Evolutionary conservation across 2,113 vertebrate genomes (phyloP).

Genomic region (Halichoeres trimaculatus): DNA sequence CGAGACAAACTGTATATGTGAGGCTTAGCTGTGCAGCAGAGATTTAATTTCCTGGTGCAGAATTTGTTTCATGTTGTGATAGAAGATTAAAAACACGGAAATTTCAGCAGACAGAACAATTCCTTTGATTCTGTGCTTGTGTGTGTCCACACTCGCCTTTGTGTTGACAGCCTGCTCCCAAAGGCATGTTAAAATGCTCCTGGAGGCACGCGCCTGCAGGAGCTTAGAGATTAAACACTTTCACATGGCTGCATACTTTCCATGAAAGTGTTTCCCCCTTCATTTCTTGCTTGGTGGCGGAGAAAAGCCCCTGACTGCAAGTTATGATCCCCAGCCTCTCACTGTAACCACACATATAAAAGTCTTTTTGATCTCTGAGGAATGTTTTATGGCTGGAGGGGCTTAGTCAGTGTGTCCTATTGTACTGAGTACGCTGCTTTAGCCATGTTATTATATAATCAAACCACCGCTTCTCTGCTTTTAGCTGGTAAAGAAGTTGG

Average conservation of each 20-base stretch:
- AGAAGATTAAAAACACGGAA: neutral
- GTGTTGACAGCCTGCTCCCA: slow-evolving; percentile 57
- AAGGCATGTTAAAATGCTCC: slow-evolving; percentile 45
- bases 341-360: slow-evolving; percentile 10
- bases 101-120: no score
- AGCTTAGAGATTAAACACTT: slow-evolving; percentile 75
- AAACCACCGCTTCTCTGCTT: neutral
- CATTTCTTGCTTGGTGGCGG: slow-evolving; percentile 39
- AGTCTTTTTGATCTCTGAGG: slow-evolving; percentile 15
- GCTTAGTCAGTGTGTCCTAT: neutral
- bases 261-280: slow-evolving; percentile 40
- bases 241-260: slow-evolving; percentile 74
- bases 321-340: slow-evolving; percentile 13
- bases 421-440: neutral
- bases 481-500: neutral
- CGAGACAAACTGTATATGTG: neutral
- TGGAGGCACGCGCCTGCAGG: slow-evolving; percentile 43
- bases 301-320: neutral
- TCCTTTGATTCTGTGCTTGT: slow-evolving; percentile 1
- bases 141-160: slow-evolving; percentile 33
- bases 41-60: neutral
- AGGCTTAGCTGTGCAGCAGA: neutral
- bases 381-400: slow-evolving; percentile 14
- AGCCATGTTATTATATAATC: slow-evolving; percentile 10
- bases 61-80: neutral